Evolutionary conservation across 2,113 vertebrate genomes (phyloP).

Genomic region (Gambusia holbrooki): DNA sequence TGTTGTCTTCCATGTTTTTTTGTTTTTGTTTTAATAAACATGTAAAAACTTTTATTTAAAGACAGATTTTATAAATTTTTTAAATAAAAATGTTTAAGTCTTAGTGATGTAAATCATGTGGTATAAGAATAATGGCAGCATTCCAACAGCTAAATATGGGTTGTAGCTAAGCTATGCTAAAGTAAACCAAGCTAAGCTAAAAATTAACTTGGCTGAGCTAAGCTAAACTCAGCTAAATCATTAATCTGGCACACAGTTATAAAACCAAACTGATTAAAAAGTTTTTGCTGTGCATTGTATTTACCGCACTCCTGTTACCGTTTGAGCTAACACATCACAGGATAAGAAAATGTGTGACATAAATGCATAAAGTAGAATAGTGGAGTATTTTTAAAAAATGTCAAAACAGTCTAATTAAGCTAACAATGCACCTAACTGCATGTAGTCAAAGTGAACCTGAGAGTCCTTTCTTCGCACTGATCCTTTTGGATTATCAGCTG

Average conservation of each 20-base stretch:
- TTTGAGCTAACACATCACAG: background rate
- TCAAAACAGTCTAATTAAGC: background rate
- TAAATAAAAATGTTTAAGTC: no score
- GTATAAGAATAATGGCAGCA: no score
- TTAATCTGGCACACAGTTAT: background rate
- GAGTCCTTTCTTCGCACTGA: conserved; percentile 16
- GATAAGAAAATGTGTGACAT: background rate
- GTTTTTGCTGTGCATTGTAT: background rate
- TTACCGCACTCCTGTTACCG: background rate
- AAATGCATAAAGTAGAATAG: background rate
- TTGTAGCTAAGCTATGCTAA: no score
- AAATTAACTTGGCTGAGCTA: no score
- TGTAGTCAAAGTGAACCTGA: conserved; percentile 37
- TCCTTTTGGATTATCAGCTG: conserved; percentile 51
- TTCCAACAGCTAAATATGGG: no score
- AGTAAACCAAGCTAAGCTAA: no score
- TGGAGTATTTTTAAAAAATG: background rate
- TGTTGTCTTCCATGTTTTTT: no score
- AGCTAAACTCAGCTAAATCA: background rate
- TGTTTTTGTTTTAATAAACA: no score
- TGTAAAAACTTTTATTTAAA: no score
- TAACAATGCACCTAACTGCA: conserved; percentile 1
- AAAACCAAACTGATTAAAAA: background rate
- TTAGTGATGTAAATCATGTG: no score
- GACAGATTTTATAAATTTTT: no score